Percentiles rank a stretch among this genome's conserved stretches.
phyloP scores from a whole-genome alignment of 2,113 vertebrate species.

The Psittacula cyanocephala region DNA sequence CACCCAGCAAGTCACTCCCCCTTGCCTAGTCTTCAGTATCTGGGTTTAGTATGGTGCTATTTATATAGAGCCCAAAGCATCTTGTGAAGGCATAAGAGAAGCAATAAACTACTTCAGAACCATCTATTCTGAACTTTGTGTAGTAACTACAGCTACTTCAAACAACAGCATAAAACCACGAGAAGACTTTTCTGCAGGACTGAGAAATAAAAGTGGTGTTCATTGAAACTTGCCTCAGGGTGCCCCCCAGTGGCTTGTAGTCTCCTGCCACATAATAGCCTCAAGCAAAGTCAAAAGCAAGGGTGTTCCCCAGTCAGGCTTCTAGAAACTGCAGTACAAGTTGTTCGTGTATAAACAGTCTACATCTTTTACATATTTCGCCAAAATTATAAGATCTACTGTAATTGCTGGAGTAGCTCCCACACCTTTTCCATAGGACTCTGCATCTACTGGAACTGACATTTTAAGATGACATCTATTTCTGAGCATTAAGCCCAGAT shows the following conservation, averaged over 20 bases:
- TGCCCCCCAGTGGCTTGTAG: not conserved
- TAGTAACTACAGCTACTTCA: not conserved
- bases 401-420: not conserved
- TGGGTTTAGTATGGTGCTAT: not conserved
- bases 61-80: not conserved
- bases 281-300: not conserved
- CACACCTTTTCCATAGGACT: not conserved
- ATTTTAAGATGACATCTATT: not conserved
- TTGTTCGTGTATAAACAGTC: not conserved
- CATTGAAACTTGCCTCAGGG: not conserved
- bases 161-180: rapidly evolving
- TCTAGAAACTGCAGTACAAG: not conserved
- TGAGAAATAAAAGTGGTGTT: too few relatives aligned
- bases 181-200: not conserved
- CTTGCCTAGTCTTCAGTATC: not conserved
- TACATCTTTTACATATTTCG: not conserved
- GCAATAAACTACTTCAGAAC: not conserved
- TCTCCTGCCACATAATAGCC: not conserved
- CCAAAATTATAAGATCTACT: rapidly evolving
- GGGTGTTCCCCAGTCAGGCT: not conserved
- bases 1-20: not conserved
- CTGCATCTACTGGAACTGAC: not conserved
- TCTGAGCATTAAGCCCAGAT: not conserved
- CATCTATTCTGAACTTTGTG: not conserved
- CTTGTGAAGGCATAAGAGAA: not conserved